These are phyloP conservation scores for Ostrea denselamellosa DNA, from an alignment of 1,140 invertebrate species.

Conservation along the genomic window DNA sequence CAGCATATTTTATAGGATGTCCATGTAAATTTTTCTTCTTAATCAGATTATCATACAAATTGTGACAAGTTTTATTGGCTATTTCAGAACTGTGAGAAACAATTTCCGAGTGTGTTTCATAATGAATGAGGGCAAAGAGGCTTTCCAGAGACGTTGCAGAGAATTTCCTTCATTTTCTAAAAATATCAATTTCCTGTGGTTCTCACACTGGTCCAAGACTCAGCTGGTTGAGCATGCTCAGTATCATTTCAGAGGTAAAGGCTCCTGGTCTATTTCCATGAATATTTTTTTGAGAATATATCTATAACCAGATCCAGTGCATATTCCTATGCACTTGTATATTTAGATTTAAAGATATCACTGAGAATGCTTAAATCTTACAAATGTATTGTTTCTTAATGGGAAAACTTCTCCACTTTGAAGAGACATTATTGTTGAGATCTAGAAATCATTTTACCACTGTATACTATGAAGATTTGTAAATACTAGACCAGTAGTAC, in stretches of 20 bases:
- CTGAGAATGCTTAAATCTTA: no score
- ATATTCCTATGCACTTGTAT: no score
- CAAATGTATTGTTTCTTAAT: no score
- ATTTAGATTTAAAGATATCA: no score
- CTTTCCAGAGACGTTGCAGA: constrained; percentile 75
- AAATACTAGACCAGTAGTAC: no score
- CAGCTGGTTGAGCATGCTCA: constrained; percentile 75
- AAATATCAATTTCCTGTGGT: constrained; percentile 78
- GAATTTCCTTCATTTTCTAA: constrained; percentile 76
- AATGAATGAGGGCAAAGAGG: constrained; percentile 65
- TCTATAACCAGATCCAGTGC: no score
- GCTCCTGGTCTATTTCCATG: background rate
- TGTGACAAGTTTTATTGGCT: background rate
- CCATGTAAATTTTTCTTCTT: background rate
- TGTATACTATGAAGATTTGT: no score
- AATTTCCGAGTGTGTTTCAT: constrained; percentile 78
- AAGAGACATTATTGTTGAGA: no score
- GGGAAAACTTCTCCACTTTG: no score
- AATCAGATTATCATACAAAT: background rate
- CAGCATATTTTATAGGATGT: no score
- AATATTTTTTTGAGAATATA: no score
- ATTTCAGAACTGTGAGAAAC: constrained; percentile 74
- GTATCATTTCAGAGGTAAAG: constrained; percentile 74
- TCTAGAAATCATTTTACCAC: no score
- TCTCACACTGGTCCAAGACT: constrained; percentile 76